Percentiles rank a stretch among this genome's conserved stretches.
Conservation (phyloP, 2,113 vertebrate species). For the Hippoglossus stenolepis region DNA sequence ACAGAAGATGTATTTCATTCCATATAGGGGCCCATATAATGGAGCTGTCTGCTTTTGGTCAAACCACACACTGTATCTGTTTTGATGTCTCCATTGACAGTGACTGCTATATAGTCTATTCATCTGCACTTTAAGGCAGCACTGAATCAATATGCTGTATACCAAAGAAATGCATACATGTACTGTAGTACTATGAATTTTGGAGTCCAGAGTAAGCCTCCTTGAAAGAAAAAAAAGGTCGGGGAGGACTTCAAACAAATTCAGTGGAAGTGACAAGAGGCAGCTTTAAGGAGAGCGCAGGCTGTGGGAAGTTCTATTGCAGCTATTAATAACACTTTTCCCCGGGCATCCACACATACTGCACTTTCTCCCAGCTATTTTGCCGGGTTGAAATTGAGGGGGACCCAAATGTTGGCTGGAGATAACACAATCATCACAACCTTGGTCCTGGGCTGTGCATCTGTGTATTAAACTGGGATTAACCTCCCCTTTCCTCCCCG, state of each 20-base stretch:
- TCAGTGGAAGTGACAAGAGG: constrained; percentile 85
- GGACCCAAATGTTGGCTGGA: constrained; percentile 95
- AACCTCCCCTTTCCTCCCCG: constrained; percentile 85
- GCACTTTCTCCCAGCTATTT: constrained; percentile 91
- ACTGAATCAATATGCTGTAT: constrained; percentile 8
- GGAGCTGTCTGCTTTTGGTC: not conserved
- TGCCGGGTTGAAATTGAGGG: constrained; percentile 91
- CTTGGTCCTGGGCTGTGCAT: constrained; percentile 87
- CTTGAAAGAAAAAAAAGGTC: constrained; percentile 74
- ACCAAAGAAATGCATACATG: constrained; percentile 17
- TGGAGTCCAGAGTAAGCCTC: constrained; percentile 79
- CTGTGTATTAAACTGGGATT: constrained; percentile 94
- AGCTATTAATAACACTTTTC: constrained; percentile 97
- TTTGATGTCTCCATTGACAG: not conserved
- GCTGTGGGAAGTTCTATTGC: constrained; percentile 87
- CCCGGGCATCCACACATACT: constrained; percentile 88
- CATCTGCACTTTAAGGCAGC: not conserved
- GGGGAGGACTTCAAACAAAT: constrained; percentile 92
- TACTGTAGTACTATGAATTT: not conserved
- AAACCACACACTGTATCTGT: not conserved
- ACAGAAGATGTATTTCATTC: not conserved
- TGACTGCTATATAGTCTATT: not conserved
- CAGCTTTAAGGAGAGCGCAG: constrained; percentile 81
- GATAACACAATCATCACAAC: constrained; percentile 94
- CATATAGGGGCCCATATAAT: no score